A percentile compares a stretch with the other conserved stretches of the same genome.
Evolutionary conservation across 1,140 invertebrate genomes (phyloP).

Genomic region (Antheraea pernyi): DNA sequence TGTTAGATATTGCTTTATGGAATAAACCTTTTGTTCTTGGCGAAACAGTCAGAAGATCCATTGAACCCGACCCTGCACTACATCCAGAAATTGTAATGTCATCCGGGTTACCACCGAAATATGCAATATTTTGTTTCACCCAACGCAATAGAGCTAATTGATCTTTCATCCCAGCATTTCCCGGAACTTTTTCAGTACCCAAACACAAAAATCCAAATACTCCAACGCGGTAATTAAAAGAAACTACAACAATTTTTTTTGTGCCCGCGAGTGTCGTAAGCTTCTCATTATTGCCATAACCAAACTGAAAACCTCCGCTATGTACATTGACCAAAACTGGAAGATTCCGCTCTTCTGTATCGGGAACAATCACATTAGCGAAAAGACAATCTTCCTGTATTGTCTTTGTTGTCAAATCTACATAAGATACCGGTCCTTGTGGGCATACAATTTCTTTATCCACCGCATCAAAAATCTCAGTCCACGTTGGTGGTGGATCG

Average conservation of each 20-base stretch:
- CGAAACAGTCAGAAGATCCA: constrained; percentile 15
- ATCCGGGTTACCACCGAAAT: constrained; percentile 25
- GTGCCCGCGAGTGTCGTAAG: not conserved
- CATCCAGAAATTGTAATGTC: constrained; percentile 15
- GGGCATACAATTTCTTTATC: constrained; percentile 34
- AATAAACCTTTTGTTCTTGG: constrained; percentile 24
- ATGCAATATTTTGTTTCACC: constrained; percentile 20
- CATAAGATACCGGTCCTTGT: constrained; percentile 14
- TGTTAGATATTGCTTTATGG: constrained; percentile 28
- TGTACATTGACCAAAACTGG: constrained; percentile 19
- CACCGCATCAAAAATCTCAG: constrained; percentile 25
- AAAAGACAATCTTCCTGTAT: constrained; percentile 17
- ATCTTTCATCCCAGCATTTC: constrained; percentile 15
- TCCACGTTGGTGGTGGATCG: constrained; percentile 30
- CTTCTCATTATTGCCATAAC: constrained; percentile 12
- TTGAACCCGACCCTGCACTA: constrained; percentile 23
- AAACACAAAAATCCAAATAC: constrained; percentile 13
- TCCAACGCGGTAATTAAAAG: constrained; percentile 19
- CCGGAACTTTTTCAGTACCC: not conserved
- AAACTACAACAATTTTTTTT: constrained; percentile 21
- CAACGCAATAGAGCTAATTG: constrained; percentile 22
- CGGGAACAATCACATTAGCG: constrained; percentile 15
- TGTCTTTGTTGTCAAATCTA: not conserved
- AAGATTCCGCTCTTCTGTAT: constrained; percentile 17
- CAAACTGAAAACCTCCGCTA: constrained; percentile 18